These are phyloP conservation scores for Hassar affinis DNA, from an alignment of 2,113 vertebrate species.

Conservation along the genomic window DNA sequence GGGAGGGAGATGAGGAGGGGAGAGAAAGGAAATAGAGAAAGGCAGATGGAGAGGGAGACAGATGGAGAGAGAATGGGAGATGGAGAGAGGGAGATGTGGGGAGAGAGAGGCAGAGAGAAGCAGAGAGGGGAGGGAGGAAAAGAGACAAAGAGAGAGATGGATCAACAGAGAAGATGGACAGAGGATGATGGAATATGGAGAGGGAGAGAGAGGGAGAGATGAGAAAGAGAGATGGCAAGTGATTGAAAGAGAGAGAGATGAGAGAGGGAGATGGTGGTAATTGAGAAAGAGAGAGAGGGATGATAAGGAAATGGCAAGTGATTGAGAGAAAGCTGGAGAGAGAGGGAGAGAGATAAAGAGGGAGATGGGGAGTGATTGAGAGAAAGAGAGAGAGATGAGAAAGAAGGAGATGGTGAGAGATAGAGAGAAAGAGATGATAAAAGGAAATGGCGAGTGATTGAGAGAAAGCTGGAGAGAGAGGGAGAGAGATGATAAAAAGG, in stretches of 20 bases:
- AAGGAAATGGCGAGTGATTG: background rate
- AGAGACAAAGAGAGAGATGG: background rate
- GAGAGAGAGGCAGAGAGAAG: background rate
- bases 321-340: background rate
- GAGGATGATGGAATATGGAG: background rate
- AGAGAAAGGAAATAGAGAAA: background rate
- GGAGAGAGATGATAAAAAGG: background rate
- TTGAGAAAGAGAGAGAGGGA: too few species aligned
- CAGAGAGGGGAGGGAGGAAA: rapidly evolving
- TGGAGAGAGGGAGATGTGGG: background rate
- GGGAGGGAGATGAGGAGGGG: background rate
- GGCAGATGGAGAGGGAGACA: background rate
- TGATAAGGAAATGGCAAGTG: background rate
- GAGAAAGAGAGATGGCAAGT: background rate
- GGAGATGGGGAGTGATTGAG: background rate
- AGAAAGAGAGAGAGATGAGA: background rate
- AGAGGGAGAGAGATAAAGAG: background rate
- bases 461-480: background rate
- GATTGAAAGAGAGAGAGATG: background rate
- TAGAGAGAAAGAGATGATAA: too few species aligned
- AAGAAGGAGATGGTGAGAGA: background rate
- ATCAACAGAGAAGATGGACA: background rate
- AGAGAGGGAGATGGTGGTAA: background rate
- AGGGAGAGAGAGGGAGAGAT: background rate
- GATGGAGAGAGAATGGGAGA: background rate